Conservation (phyloP, 2,113 vertebrate species). For the Bufo gargarizans region DNA sequence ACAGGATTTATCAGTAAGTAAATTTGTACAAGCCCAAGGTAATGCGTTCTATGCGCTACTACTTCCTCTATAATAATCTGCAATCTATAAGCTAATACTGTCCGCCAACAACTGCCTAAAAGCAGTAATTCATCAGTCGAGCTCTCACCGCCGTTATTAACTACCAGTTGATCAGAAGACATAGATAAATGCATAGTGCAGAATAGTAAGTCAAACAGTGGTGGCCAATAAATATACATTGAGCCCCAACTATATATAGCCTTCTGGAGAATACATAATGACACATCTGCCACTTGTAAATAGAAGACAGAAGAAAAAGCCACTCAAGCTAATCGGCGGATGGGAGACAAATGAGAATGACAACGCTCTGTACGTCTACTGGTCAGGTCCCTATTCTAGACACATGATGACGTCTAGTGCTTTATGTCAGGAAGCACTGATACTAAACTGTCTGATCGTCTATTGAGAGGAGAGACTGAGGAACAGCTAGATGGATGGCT, state of each 20-base stretch:
- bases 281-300: conserved; percentile 49
- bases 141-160: background rate
- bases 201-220: background rate
- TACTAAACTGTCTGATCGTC: conserved; percentile 49
- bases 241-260: conserved; percentile 25
- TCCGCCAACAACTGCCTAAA: background rate
- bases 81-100: conserved; percentile 9
- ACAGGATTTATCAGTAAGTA: no score
- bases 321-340: conserved; percentile 57
- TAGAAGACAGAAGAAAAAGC: conserved; percentile 46
- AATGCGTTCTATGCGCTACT: background rate
- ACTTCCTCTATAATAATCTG: background rate
- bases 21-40: no score
- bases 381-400: conserved; percentile 61
- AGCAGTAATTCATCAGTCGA: background rate
- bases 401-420: conserved; percentile 61
- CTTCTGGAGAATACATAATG: conserved; percentile 13
- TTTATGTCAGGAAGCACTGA: conserved; percentile 58
- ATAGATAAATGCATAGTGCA: conserved; percentile 25
- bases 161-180: background rate
- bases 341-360: conserved; percentile 61
- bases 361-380: conserved; percentile 65
- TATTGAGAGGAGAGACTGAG: conserved; percentile 63
- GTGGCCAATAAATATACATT: conserved; percentile 11
- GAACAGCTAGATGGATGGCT: conserved; percentile 43